Evolutionary conservation across 2,113 vertebrate genomes (phyloP).

Genomic region (Empidonax traillii): DNA sequence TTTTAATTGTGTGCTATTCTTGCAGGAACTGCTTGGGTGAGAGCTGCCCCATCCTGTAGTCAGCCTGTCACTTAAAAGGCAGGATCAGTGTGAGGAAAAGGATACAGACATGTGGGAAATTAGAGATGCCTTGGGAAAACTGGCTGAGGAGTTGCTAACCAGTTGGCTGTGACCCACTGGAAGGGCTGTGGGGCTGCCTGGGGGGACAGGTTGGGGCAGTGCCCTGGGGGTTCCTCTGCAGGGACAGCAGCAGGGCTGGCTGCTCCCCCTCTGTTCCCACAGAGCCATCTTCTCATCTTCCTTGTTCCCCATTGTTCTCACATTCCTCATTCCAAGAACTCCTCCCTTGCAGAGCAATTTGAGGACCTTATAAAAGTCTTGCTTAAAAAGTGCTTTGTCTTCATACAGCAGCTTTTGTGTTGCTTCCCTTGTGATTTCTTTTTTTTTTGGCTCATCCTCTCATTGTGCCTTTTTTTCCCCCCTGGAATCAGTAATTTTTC

Average conservation of each 20-base stretch:
- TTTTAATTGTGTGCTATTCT: neutral
- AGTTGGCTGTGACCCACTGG: neutral
- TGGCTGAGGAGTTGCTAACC: neutral
- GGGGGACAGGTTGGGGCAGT: neutral
- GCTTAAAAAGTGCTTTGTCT: neutral
- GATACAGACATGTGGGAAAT: fast-evolving
- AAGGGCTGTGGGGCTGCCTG: neutral
- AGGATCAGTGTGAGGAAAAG: neutral
- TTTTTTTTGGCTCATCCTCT: neutral
- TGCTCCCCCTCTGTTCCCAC: neutral
- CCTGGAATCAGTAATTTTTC: neutral
- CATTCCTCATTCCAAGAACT: neutral
- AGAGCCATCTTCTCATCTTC: neutral
- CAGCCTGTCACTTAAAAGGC: neutral
- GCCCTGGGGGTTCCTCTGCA: no score
- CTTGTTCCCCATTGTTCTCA: neutral
- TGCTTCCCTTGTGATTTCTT: neutral
- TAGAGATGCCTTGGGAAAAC: neutral
- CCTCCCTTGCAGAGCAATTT: neutral
- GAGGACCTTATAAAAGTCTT: neutral
- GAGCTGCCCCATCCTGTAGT: neutral
- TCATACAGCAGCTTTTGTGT: neutral
- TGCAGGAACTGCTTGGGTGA: neutral
- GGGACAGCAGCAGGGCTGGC: neutral
- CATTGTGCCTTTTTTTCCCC: neutral